These are phyloP conservation scores for Trachymyrmex cornetzi DNA, from an alignment of 1,140 invertebrate genomes.

Conservation along the genomic window DNA sequence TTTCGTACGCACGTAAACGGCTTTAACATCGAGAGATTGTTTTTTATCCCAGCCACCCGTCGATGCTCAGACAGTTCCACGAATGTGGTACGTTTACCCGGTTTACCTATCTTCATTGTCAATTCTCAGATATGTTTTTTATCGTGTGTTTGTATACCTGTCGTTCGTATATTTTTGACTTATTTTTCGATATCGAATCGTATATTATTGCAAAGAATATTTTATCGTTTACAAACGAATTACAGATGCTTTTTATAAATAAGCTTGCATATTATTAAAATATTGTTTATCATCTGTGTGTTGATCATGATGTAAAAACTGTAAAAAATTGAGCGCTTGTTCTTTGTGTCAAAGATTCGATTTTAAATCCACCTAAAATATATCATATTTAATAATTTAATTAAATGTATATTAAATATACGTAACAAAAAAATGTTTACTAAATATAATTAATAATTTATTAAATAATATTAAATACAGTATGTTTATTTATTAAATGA, in stretches of 20 bases:
- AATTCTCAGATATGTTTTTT: not conserved
- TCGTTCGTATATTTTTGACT: not conserved
- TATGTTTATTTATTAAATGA: too few species aligned
- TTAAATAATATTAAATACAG: too few species aligned
- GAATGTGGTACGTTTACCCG: not conserved
- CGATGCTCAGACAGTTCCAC: not conserved
- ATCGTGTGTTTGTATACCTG: not conserved
- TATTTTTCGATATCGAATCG: not conserved
- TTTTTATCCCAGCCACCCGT: conserved; percentile 19
- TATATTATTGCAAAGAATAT: not conserved
- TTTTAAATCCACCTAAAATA: too few species aligned
- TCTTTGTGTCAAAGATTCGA: too few species aligned
- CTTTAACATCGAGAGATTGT: conserved; percentile 54
- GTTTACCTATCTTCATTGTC: conserved; percentile 7
- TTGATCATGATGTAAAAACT: too few species aligned
- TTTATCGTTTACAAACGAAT: not conserved
- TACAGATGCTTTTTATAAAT: not conserved
- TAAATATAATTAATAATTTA: too few species aligned
- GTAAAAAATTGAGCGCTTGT: too few species aligned
- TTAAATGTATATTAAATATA: too few species aligned
- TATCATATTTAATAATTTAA: too few species aligned
- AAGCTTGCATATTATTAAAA: not conserved
- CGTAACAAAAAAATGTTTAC: too few species aligned
- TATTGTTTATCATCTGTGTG: not conserved
- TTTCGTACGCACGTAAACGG: conserved; percentile 45